phyloP scores from a whole-genome alignment of 2,113 vertebrate genomes.

The Platichthys flesus region DNA sequence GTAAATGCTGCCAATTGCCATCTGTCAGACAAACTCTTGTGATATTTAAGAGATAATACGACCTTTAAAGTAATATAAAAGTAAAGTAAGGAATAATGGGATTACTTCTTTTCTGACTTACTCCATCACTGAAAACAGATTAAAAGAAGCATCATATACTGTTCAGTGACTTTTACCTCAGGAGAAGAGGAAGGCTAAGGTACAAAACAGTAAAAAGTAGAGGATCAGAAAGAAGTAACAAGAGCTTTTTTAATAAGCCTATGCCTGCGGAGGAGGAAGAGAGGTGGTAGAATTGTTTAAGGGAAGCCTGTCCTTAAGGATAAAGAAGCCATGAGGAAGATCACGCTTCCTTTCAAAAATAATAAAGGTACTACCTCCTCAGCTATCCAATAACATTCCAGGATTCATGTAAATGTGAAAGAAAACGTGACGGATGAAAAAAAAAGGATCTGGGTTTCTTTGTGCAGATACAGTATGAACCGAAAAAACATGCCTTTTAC shows the following conservation, averaged over 20 bases:
- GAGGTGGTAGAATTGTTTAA: slow-evolving; percentile 22
- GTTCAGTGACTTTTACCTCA: slow-evolving; percentile 25
- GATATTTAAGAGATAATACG: no score
- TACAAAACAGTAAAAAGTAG: slow-evolving; percentile 24
- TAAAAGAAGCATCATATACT: not conserved
- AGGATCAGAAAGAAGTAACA: slow-evolving; percentile 43
- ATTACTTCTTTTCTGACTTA: not conserved
- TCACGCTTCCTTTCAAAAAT: slow-evolving; percentile 22
- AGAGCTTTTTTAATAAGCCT: slow-evolving; percentile 42
- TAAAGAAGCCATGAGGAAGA: slow-evolving; percentile 19
- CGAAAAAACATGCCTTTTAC: not conserved
- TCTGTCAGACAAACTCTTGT: not conserved
- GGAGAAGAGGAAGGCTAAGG: slow-evolving; percentile 29
- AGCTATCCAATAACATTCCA: not conserved
- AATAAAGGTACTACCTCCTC: slow-evolving; percentile 6
- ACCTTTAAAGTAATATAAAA: not conserved
- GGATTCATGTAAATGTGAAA: not conserved
- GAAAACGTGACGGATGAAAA: not conserved
- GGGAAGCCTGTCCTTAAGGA: slow-evolving; percentile 32
- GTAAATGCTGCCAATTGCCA: not conserved
- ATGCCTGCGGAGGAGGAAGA: slow-evolving; percentile 25
- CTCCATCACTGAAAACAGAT: no score
- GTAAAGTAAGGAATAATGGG: not conserved
- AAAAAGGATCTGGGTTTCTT: not conserved
- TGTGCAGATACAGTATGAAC: not conserved